Evolutionary conservation across 2,113 vertebrate species (phyloP), one percentile per base, ranked within the genome.

Genomic region (Puma concolor): DNA sequence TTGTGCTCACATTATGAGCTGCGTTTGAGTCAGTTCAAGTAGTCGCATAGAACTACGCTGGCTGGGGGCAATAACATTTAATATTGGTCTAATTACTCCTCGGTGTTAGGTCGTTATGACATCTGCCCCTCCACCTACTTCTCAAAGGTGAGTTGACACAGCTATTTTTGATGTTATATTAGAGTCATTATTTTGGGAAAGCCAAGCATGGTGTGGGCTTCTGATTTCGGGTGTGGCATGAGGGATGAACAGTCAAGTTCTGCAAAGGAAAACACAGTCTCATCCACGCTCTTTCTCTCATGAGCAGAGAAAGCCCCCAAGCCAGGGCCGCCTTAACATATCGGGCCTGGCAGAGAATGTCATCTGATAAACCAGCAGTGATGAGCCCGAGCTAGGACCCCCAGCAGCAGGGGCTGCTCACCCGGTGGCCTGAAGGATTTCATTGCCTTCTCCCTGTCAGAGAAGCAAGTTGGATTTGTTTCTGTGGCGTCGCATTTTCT

Each of bases 381-480:
- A 7, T 17, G 13, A 76, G 41, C 31, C 7, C 21, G 12, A 48
- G n/a, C 5, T 3, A 16, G 82, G 60, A 44, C 31, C 6, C n/a
- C 33, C 57, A n/a, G 77, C 8, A 80, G 25, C 41, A 52, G 60
- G 54, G 13, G 5, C 4, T 13, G 44, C 52, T 74, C 54, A 64
- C 72, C 23, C 17, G 66, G 33, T 52, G 38, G 5, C 5, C 52
- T 63, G 29, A 88, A 79, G 31, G 54, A 90, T 97, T 97, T 91
- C n/a, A 57, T 48, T 60, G 60, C 41, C 57, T 33, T 82, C 27
- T 84, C 54, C 21, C 21, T 21, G 0, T 54, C 60, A 16, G 41
- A 36, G 41, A 97, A 79, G 5, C 77, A 95, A 77, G 21, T 21
- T 64, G 57, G 67, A 48, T 96, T 86, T 97, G 71, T 15, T 82